Evolutionary conservation across 2,888 invertebrate species (phyloP), one percentile per base, ranked within the genome.

Genomic region (Aspidiotus destructor): DNA sequence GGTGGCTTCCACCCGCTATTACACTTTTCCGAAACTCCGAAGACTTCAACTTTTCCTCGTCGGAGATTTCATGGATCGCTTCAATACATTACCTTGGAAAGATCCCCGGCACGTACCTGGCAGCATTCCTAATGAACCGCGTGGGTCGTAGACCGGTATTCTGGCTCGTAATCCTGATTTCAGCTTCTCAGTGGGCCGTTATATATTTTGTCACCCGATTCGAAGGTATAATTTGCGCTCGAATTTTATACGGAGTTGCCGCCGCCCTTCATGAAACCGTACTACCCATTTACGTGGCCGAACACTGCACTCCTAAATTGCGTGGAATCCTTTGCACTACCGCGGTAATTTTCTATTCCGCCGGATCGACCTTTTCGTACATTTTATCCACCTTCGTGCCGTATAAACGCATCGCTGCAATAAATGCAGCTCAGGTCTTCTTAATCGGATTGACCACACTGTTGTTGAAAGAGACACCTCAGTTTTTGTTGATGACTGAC

Each of bases 101-200:
- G n/a, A 62, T 62, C 8, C 8, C 52, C 6, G 62, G 62, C 11
- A 52, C 62, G 7, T 54, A 57, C 11, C 6, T 62, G 8, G 44
- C 62, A 11, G 62, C 62, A 1, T 48, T 44, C 8, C 5, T 62
- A 1, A 62, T 62, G 28, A 52, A 62, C n/a, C 44, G 17, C 16
- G n/a, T 62, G 28, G 62, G 62, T 48, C 62, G 62, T 48, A 62
- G 40, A 62, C 41, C 62, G 0, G 52, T 62, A 13, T 48, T 62
- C 1, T 41, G 44, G 28, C 17, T 16, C 1, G 28, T 28, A 28
- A 28, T 28, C 28, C 28, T 28, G 28, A 28, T 28, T 28, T 28
- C 28, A 28, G 28, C 28, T 5, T 1, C 28, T 28, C 28, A 28
- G 5, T 62, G 62, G 28, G 62, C 44, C 16, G 8, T 17, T 2